Conservation (phyloP, 2,113 vertebrate species). For the Lampris megalopsis region DNA sequence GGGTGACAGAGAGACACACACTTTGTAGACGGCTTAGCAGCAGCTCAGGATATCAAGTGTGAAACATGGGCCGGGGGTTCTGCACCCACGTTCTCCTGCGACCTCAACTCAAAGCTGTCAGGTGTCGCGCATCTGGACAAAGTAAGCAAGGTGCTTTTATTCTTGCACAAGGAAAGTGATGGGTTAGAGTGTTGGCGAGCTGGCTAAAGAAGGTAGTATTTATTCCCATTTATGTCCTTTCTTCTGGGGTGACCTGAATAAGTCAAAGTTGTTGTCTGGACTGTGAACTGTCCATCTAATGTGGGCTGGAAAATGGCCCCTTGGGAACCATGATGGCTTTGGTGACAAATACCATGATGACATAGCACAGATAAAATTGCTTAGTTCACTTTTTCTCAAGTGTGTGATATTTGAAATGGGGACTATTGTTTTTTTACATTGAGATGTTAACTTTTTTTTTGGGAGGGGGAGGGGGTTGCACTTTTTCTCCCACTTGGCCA, state of each 20-base stretch:
- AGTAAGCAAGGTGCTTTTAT: background rate
- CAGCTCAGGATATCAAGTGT: background rate
- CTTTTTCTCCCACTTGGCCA: too few species aligned
- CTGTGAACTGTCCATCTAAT: background rate
- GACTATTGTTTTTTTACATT: background rate
- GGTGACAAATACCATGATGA: background rate
- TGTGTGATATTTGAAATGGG: background rate
- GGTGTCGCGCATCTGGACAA: too few species aligned
- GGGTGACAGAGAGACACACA: conserved; percentile 27
- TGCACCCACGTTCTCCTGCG: background rate
- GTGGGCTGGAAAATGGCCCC: background rate
- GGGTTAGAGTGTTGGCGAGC: too few species aligned
- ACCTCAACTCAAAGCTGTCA: too few species aligned
- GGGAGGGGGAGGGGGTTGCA: too few species aligned
- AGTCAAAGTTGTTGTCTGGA: too few species aligned
- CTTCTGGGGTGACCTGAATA: background rate
- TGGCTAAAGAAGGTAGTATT: background rate
- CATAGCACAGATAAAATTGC: background rate
- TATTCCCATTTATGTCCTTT: background rate
- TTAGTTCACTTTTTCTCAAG: background rate
- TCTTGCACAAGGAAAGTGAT: too few species aligned
- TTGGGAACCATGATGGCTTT: background rate
- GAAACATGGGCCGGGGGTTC: background rate
- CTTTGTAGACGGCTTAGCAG: conserved; percentile 33
- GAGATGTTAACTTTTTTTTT: too few species aligned